Conservation (phyloP, 2,888 invertebrate genomes). For the Arctia plantaginis region DNA sequence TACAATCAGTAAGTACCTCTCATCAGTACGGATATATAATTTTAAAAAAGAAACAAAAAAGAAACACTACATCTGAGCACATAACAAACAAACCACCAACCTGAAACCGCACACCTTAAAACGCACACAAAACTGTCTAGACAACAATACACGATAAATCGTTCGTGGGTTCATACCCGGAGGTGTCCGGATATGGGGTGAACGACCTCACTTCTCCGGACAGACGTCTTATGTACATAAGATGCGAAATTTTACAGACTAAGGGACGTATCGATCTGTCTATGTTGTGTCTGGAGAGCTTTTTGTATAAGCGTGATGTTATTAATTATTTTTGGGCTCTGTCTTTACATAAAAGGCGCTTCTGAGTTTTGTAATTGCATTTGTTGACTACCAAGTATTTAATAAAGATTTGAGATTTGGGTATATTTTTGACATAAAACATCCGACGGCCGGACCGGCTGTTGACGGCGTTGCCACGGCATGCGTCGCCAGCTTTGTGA, state of each 20-base stretch:
- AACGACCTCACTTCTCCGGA: slow-evolving; percentile 22
- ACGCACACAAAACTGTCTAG: slow-evolving; percentile 22
- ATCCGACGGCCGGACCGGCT: too few species aligned
- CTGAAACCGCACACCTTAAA: slow-evolving; percentile 10
- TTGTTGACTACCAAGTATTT: not conserved
- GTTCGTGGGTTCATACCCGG: slow-evolving; percentile 21
- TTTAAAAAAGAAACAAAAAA: not conserved
- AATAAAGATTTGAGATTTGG: too few species aligned
- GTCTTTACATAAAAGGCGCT: not conserved
- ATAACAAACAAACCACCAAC: slow-evolving; percentile 3
- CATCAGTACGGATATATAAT: not conserved
- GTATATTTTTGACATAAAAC: too few species aligned
- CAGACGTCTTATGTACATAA: slow-evolving; percentile 47
- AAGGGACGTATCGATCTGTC: slow-evolving; percentile 48
- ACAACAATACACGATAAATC: slow-evolving; percentile 29
- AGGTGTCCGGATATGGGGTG: slow-evolving; percentile 36
- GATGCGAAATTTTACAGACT: slow-evolving; percentile 51
- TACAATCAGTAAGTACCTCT: not conserved
- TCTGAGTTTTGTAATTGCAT: not conserved
- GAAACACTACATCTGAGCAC: not conserved
- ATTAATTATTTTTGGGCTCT: slow-evolving; percentile 9
- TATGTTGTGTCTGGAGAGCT: slow-evolving; percentile 36
- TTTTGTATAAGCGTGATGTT: slow-evolving; percentile 4
- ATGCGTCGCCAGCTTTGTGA: too few species aligned
- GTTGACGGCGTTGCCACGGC: too few species aligned